Conservation (phyloP, 2,113 vertebrate genomes). For the Centropristis striata region DNA sequence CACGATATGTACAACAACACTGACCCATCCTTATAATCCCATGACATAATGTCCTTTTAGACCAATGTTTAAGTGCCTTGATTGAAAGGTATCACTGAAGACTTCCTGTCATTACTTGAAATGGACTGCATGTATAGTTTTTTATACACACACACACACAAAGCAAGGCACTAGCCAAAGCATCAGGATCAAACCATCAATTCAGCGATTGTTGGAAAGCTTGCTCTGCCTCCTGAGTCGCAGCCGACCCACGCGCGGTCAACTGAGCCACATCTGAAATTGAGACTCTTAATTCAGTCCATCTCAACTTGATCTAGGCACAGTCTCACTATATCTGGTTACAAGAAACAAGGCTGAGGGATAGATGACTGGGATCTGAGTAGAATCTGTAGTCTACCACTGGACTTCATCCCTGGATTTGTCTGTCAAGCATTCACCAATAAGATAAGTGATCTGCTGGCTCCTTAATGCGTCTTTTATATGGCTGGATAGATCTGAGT, state of each 20-base stretch:
- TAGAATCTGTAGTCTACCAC: not conserved
- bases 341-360: not conserved
- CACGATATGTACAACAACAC: not conserved
- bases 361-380: not conserved
- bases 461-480: slow-evolving; percentile 1
- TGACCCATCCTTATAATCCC: not conserved
- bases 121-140: not conserved
- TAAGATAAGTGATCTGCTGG: not conserved
- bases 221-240: not conserved
- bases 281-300: slow-evolving; percentile 4
- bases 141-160: not conserved
- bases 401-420: not conserved
- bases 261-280: not conserved
- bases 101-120: not conserved
- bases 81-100: not conserved
- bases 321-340: too few relatives aligned
- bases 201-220: not conserved
- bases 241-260: too few relatives aligned
- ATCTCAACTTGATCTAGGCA: not conserved
- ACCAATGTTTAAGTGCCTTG: too few relatives aligned
- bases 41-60: not conserved
- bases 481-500: not conserved
- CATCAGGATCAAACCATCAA: not conserved
- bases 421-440: not conserved
- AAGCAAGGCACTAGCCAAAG: not conserved